Evolutionary conservation across 1,140 invertebrate species (phyloP).

Genomic region (Mycetomoellerius zeteki): DNA sequence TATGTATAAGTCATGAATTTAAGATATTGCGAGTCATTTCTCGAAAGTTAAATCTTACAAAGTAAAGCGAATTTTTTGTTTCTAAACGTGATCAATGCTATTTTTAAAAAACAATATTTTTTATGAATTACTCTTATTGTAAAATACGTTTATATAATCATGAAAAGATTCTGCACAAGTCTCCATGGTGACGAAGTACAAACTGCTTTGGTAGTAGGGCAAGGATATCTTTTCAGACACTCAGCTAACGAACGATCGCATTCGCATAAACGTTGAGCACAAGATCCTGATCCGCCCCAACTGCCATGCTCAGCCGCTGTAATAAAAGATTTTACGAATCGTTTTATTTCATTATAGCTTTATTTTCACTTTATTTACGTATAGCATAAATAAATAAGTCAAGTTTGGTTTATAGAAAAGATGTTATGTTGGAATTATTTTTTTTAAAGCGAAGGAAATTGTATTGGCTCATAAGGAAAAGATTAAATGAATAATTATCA

Average conservation of each 20-base stretch:
- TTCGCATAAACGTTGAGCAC: slow-evolving; percentile 93
- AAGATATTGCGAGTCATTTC: neutral
- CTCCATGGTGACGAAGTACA: slow-evolving; percentile 91
- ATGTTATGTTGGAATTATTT: neutral
- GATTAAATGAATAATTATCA: slow-evolving; percentile 29
- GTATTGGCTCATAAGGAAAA: neutral
- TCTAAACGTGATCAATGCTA: neutral
- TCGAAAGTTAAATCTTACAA: neutral
- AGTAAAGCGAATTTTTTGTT: neutral
- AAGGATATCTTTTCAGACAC: slow-evolving; percentile 92
- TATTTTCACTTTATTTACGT: neutral
- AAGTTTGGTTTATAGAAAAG: neutral
- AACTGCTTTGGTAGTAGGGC: slow-evolving; percentile 90
- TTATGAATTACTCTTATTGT: no score
- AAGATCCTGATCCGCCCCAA: slow-evolving; percentile 89
- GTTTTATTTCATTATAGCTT: neutral
- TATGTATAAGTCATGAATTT: neutral
- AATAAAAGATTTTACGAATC: slow-evolving; percentile 57
- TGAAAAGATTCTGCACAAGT: slow-evolving; percentile 91
- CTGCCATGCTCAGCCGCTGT: slow-evolving; percentile 90
- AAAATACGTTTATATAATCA: slow-evolving; percentile 83
- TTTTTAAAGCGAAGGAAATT: neutral
- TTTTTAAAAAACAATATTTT: neutral
- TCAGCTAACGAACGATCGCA: slow-evolving; percentile 94
- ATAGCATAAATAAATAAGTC: neutral